These are phyloP conservation scores for Thermophis baileyi DNA, from an alignment of 2,113 vertebrate genomes.

Conservation along the genomic window DNA sequence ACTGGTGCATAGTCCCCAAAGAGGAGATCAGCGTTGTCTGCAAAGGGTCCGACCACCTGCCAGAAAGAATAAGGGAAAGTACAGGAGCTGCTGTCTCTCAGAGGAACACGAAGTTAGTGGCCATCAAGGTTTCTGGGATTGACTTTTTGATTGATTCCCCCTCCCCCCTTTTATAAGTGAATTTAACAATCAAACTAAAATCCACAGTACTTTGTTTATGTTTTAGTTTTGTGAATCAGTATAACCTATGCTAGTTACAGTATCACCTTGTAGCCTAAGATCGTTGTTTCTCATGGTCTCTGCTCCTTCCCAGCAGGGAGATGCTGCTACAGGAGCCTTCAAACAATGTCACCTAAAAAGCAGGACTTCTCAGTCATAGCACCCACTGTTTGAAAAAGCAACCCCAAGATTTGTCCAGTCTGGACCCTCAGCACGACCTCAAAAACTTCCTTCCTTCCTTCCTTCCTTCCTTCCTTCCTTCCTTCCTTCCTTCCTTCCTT, in stretches of 20 bases:
- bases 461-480: no score
- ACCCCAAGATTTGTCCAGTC: not conserved
- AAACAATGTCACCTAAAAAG: not conserved
- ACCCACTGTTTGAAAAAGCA: not conserved
- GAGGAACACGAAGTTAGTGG: not conserved
- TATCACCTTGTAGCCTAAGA: not conserved
- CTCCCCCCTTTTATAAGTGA: not conserved
- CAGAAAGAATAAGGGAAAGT: not conserved
- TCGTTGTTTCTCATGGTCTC: not conserved
- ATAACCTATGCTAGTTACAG: not conserved
- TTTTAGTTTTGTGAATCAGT: not conserved
- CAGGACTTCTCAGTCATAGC: not conserved
- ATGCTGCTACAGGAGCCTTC: no score
- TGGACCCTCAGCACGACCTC: not conserved
- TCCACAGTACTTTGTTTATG: not conserved
- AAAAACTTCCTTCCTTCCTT: not conserved
- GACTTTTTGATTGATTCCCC: not conserved
- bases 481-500: no score
- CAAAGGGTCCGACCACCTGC: conserved; percentile 66
- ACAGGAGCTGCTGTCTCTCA: no score
- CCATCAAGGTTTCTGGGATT: not conserved
- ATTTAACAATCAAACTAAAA: not conserved
- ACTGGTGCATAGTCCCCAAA: conserved; percentile 62
- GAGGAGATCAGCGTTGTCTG: conserved; percentile 50
- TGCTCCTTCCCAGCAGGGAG: not conserved